These are phyloP conservation scores for Papilio elwesi DNA, from an alignment of 2,888 invertebrate species.

Conservation along the genomic window DNA sequence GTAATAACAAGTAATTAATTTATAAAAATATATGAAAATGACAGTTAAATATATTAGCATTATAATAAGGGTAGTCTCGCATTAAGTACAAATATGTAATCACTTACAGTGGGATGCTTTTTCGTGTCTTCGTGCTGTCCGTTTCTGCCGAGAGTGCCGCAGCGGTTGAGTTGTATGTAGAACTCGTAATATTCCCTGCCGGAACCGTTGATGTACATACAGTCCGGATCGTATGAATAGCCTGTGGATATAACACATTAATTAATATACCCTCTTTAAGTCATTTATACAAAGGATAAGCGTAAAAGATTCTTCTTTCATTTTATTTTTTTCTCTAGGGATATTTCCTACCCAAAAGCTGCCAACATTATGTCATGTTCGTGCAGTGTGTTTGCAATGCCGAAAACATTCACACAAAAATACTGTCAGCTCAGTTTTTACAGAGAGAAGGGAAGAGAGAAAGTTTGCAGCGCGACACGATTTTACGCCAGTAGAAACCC, in stretches of 20 bases:
- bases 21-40: no score
- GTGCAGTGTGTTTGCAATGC: no score
- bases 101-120: constrained; percentile 92
- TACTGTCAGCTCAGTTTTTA: no score
- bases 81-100: constrained; percentile 12
- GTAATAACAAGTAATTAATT: no score
- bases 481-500: no score
- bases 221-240: constrained; percentile 96
- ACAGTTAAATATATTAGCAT: no score
- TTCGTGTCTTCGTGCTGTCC: constrained; percentile 92
- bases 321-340: background rate
- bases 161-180: constrained; percentile 95
- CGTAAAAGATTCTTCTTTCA: background rate
- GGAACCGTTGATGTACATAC: constrained; percentile 97
- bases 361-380: no score
- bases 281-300: background rate
- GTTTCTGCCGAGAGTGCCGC: constrained; percentile 95
- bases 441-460: no score
- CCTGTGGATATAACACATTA: constrained; percentile 78
- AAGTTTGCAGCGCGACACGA: no score
- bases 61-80: background rate
- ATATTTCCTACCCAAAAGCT: no score
- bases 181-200: constrained; percentile 96
- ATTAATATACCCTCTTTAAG: background rate
- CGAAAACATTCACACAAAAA: no score